Percentiles rank a stretch among this genome's conserved stretches.
Evolutionary conservation across 2,113 vertebrate genomes (phyloP).

Genomic region (Pollachius pollachius): DNA sequence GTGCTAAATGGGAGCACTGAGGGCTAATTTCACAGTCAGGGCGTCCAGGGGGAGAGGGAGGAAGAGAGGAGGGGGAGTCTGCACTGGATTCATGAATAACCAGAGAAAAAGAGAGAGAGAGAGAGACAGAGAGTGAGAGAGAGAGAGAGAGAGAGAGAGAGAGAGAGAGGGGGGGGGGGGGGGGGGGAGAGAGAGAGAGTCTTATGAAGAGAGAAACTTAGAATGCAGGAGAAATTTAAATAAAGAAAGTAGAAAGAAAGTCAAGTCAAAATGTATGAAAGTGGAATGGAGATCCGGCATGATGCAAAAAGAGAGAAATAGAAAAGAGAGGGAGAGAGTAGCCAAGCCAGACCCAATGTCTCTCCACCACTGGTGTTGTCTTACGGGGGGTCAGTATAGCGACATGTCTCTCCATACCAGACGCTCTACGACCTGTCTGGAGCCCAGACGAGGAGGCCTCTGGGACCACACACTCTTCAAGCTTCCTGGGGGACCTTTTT

Average conservation of each 20-base stretch:
- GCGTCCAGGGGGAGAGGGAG: constrained; percentile 48
- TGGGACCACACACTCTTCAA: constrained; percentile 56
- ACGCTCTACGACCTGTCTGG: constrained; percentile 77
- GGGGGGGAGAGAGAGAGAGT: not conserved
- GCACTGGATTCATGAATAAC: not conserved
- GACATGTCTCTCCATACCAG: constrained; percentile 73
- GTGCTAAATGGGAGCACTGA: constrained; percentile 58
- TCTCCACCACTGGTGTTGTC: constrained; percentile 40
- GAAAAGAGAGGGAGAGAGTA: not conserved
- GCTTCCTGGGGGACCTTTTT: constrained; percentile 80
- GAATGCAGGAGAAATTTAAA: too few species aligned
- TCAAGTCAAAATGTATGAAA: too few species aligned
- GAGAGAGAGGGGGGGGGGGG: constrained; percentile 12
- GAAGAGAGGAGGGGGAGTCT: constrained; percentile 9
- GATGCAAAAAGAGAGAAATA: not conserved
- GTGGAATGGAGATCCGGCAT: too few species aligned
- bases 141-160: constrained; percentile 28
- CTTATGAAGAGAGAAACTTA: too few species aligned
- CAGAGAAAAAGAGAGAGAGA: not conserved
- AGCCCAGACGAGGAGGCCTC: constrained; percentile 13
- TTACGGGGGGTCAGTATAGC: constrained; percentile 42
- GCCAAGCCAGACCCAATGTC: constrained; percentile 43
- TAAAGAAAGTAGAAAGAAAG: too few species aligned
- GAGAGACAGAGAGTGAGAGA: not conserved
- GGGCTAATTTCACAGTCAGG: constrained; percentile 73